Percentiles rank a stretch among this genome's conserved stretches.
Conservation (phyloP, 1,140 invertebrate species). For the Caerostris darwini region DNA sequence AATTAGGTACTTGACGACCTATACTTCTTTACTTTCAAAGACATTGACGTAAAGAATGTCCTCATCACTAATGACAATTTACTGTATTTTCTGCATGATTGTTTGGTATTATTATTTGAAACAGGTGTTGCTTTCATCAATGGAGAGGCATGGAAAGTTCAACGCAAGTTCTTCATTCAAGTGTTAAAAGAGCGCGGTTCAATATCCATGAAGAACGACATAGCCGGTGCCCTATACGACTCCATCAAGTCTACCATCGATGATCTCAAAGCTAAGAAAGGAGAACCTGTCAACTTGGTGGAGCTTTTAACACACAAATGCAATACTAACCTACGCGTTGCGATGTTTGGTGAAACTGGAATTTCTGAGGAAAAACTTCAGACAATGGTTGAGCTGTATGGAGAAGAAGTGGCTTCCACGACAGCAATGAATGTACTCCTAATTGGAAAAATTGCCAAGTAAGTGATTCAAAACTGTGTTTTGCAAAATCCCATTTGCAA, state of each 20-base stretch:
- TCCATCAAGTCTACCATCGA: neutral
- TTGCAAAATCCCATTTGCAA: too few species aligned
- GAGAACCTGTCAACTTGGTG: neutral
- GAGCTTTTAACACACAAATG: neutral
- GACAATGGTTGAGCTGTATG: neutral
- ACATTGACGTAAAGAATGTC: neutral
- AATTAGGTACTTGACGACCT: neutral
- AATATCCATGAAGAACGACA: neutral
- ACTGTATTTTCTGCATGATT: neutral
- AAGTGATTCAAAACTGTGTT: neutral
- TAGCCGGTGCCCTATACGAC: conserved; percentile 25
- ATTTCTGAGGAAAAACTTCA: neutral
- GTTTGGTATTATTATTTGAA: neutral
- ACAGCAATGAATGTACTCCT: neutral
- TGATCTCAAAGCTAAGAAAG: neutral
- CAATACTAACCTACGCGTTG: neutral
- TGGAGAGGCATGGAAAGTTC: conserved; percentile 46
- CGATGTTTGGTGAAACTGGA: neutral
- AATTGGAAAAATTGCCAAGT: neutral
- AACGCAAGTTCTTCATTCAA: conserved; percentile 36
- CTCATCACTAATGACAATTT: neutral
- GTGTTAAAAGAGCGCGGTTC: conserved; percentile 19
- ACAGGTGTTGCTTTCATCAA: conserved; percentile 6
- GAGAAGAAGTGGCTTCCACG: too few species aligned
- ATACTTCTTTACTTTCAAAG: neutral